Conservation (phyloP, 2,113 vertebrate species). For the Heptranchias perlo region DNA sequence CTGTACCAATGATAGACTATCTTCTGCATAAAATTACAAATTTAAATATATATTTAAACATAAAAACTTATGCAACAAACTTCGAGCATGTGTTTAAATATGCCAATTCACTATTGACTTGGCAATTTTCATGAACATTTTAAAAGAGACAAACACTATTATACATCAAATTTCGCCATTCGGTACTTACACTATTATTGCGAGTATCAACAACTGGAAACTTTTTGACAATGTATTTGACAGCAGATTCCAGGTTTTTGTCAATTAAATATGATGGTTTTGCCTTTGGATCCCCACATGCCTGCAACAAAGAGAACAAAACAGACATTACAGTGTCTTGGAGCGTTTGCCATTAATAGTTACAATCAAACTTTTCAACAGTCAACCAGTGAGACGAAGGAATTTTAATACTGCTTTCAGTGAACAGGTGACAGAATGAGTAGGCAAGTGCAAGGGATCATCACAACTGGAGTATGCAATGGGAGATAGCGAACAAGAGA, state of each 20-base stretch:
- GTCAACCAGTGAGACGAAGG: constrained; percentile 44
- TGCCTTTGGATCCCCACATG: constrained; percentile 95
- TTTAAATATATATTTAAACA: not conserved
- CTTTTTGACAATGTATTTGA: constrained; percentile 97
- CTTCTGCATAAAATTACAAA: not conserved
- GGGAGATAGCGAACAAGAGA: constrained; percentile 62
- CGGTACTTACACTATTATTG: constrained; percentile 91
- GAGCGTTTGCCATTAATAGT: not conserved
- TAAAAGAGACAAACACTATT: not conserved
- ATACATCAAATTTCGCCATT: not conserved
- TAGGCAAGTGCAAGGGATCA: constrained; percentile 67
- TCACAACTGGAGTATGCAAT: constrained; percentile 73
- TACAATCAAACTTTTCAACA: not conserved
- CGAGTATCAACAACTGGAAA: constrained; percentile 95
- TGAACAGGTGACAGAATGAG: constrained; percentile 74
- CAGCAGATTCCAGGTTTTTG: constrained; percentile 95
- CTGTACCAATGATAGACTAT: not conserved
- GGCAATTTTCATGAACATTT: not conserved
- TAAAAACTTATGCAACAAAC: not conserved
- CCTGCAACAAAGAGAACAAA: constrained; percentile 63
- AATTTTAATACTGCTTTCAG: constrained; percentile 46
- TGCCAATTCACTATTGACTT: not conserved
- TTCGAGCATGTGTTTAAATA: not conserved
- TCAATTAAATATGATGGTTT: constrained; percentile 97
- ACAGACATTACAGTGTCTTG: constrained; percentile 41